Percentiles rank a stretch among this genome's conserved stretches.
phyloP scores from a whole-genome alignment of 2,888 invertebrate species.

The Eupithecia tripunctaria region DNA sequence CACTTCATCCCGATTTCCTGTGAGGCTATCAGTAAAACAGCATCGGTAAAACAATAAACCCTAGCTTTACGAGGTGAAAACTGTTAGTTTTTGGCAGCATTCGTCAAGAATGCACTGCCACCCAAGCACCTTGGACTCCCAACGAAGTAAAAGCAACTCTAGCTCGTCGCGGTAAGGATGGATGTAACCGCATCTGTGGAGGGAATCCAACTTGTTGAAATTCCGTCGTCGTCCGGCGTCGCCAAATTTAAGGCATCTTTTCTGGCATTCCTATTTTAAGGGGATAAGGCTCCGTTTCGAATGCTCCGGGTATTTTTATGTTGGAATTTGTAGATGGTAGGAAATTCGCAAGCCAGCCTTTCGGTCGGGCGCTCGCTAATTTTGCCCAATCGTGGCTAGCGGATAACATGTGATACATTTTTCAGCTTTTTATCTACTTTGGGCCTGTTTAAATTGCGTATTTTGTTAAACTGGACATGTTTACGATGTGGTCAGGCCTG shows the following conservation, averaged over 20 bases:
- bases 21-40: conserved; percentile 37
- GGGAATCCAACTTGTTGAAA: conserved; percentile 81
- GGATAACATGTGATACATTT: conserved; percentile 72
- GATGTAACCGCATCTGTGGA: conserved; percentile 55
- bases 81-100: conserved; percentile 81
- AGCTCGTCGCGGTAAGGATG: conserved; percentile 52
- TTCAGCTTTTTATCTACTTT: conserved; percentile 61
- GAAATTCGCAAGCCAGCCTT: conserved; percentile 79
- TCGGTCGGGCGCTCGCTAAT: conserved; percentile 79
- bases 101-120: conserved; percentile 79
- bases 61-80: conserved; percentile 76
- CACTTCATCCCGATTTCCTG: conserved; percentile 38
- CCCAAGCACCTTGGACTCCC: conserved; percentile 53
- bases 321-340: conserved; percentile 61
- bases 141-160: conserved; percentile 59
- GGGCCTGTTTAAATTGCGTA: conserved; percentile 53
- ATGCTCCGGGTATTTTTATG: conserved; percentile 37
- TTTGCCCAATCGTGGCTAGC: conserved; percentile 75
- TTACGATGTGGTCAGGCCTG: conserved; percentile 50
- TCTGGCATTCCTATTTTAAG: conserved; percentile 56
- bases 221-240: conserved; percentile 76
- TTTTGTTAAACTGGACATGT: conserved; percentile 48
- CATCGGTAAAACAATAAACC: conserved; percentile 68
- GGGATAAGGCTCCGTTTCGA: conserved; percentile 61
- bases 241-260: conserved; percentile 63